Evolutionary conservation across 2,113 vertebrate genomes (phyloP).

Genomic region (Vulpes ferrilata): DNA sequence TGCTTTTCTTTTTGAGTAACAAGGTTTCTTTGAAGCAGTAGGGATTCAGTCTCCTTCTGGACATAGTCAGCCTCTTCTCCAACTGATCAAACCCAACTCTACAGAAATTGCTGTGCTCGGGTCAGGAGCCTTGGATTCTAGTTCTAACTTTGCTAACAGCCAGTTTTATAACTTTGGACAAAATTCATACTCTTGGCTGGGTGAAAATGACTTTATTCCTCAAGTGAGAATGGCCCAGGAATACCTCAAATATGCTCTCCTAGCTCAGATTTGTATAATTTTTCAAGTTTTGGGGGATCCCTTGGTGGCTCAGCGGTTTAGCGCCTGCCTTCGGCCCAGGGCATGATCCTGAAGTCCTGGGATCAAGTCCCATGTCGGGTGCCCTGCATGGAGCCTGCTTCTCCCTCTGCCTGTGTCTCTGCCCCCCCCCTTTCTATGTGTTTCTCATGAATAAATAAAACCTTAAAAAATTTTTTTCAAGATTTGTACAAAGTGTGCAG

Average conservation of each 20-base stretch:
- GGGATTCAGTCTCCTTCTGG: not conserved
- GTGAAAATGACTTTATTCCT: not conserved
- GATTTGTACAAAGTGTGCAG: constrained; percentile 8
- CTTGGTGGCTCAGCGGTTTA: no score
- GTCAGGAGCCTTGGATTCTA: not conserved
- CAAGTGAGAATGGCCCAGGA: not conserved
- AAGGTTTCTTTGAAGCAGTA: constrained; percentile 1
- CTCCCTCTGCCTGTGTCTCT: no score
- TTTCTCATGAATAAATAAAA: no score
- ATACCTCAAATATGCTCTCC: constrained; percentile 48
- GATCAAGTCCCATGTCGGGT: no score
- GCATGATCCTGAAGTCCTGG: no score
- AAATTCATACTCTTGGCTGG: not conserved
- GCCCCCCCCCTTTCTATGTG: no score
- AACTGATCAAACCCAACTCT: not conserved
- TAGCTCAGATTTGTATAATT: constrained; percentile 20
- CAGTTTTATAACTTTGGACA: constrained; percentile 28
- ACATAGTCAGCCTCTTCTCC: not conserved
- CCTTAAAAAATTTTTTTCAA: not conserved
- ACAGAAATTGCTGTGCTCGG: not conserved
- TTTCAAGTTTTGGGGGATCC: not conserved
- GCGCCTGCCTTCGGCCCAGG: no score
- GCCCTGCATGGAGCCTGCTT: no score
- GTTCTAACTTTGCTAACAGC: not conserved
- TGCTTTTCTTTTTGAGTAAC: constrained; percentile 38